phyloP scores from a whole-genome alignment of 2,797 vertebrate genomes.

The Sebastes iracundus region DNA sequence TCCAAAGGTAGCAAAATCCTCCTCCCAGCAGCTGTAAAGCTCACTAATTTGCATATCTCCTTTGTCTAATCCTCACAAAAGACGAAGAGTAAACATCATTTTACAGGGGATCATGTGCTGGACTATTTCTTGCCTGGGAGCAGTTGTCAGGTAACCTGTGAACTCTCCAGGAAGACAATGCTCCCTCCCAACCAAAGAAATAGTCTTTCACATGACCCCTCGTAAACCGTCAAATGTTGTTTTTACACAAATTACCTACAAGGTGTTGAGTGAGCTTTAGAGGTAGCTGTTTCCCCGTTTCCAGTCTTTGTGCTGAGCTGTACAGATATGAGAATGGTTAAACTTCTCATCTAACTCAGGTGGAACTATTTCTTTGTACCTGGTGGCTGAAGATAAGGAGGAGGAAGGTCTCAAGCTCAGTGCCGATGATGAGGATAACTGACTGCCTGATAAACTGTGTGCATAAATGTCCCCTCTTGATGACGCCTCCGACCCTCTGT shows the following conservation, averaged over 20 bases:
- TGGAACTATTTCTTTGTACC: slow-evolving; percentile 48
- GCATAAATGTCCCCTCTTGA: slow-evolving; percentile 35
- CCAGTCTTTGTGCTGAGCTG: background rate
- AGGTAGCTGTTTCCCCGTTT: background rate
- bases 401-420: slow-evolving; percentile 67
- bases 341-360: background rate
- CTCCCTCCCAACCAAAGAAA: background rate
- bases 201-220: too few species aligned
- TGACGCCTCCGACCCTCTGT: slow-evolving; percentile 41
- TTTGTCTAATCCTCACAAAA: background rate
- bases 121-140: background rate
- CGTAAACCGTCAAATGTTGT: too few species aligned
- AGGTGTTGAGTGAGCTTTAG: background rate
- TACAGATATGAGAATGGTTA: background rate
- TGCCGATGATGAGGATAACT: slow-evolving; percentile 44
- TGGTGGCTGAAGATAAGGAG: slow-evolving; percentile 59
- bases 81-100: background rate
- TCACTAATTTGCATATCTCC: background rate
- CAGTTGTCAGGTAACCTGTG: background rate
- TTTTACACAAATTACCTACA: too few species aligned
- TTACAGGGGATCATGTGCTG: background rate
- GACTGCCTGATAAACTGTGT: slow-evolving; percentile 56
- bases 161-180: background rate
- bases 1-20: background rate
- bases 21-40: background rate